Percentiles rank a stretch among this genome's conserved stretches.
Conservation (phyloP, 2,113 vertebrate species). For the Heptranchias perlo region DNA sequence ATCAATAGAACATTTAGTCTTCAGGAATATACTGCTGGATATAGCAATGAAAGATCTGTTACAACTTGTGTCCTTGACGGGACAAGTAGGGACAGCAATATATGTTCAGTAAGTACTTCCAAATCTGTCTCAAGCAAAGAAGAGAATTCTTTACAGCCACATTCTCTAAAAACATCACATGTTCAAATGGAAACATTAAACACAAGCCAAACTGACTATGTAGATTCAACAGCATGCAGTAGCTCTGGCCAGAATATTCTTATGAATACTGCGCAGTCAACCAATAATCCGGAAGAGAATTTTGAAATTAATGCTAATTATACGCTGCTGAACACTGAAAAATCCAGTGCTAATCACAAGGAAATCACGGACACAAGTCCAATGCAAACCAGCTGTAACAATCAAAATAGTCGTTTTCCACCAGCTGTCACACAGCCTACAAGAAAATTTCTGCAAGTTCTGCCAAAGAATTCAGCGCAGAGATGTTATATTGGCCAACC, state of each 20-base stretch:
- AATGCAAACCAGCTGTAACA: not conserved
- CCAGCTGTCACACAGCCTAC: not conserved
- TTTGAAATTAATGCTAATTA: no score
- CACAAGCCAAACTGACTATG: not conserved
- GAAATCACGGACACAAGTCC: not conserved
- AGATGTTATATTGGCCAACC: not conserved
- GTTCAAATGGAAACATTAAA: not conserved
- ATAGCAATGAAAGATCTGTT: not conserved
- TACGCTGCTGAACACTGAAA: not conserved
- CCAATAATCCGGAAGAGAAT: not conserved
- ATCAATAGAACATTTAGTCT: not conserved
- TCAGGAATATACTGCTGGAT: not conserved
- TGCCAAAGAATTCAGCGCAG: not conserved
- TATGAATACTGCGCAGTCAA: not conserved
- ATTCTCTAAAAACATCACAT: not conserved
- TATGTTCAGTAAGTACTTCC: not conserved
- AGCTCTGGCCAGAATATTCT: not conserved
- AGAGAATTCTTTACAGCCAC: not conserved
- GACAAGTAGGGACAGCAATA: not conserved
- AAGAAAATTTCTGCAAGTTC: not conserved
- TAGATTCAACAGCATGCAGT: constrained; percentile 5
- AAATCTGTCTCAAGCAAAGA: not conserved
- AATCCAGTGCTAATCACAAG: not conserved
- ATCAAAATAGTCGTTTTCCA: not conserved
- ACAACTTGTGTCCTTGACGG: not conserved